A percentile compares a stretch with the other conserved stretches of the same genome.
These are phyloP conservation scores for Dicrurus megarhynchus DNA, from an alignment of 2,113 vertebrate genomes.

Conservation along the genomic window DNA sequence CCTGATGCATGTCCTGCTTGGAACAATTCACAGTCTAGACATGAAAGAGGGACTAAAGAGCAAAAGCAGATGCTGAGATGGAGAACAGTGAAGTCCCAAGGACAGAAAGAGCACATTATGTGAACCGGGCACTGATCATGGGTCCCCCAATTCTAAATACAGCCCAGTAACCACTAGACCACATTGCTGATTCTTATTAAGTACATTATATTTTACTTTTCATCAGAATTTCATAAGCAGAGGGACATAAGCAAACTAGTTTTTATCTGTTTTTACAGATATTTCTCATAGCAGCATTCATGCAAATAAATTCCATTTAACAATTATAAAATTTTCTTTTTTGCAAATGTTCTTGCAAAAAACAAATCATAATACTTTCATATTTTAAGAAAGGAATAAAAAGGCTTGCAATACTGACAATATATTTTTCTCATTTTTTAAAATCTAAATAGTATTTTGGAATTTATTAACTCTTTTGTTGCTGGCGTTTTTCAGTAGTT, in stretches of 20 bases:
- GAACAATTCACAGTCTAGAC: too few relatives aligned
- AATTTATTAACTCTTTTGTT: background rate
- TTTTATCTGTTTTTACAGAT: background rate
- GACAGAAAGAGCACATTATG: background rate
- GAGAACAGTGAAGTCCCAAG: background rate
- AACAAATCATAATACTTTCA: fast-evolving
- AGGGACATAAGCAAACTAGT: background rate
- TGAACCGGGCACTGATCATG: background rate
- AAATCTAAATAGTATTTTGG: background rate
- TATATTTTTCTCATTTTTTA: background rate
- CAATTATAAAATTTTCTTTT: background rate
- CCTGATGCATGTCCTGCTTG: background rate
- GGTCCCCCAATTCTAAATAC: background rate
- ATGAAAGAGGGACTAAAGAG: background rate
- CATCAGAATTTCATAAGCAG: slow-evolving; percentile 14
- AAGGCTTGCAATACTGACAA: background rate
- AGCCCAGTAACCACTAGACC: background rate
- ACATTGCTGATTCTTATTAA: background rate
- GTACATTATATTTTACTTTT: background rate
- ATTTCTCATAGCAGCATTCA: background rate
- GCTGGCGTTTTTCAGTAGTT: background rate
- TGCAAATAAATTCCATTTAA: background rate
- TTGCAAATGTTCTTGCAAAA: background rate
- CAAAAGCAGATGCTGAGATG: background rate
- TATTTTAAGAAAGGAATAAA: background rate